Percentiles rank a stretch among this genome's conserved stretches.
These are phyloP conservation scores for Anabacerthia variegaticeps DNA, from an alignment of 2,797 vertebrate species.

Conservation along the genomic window DNA sequence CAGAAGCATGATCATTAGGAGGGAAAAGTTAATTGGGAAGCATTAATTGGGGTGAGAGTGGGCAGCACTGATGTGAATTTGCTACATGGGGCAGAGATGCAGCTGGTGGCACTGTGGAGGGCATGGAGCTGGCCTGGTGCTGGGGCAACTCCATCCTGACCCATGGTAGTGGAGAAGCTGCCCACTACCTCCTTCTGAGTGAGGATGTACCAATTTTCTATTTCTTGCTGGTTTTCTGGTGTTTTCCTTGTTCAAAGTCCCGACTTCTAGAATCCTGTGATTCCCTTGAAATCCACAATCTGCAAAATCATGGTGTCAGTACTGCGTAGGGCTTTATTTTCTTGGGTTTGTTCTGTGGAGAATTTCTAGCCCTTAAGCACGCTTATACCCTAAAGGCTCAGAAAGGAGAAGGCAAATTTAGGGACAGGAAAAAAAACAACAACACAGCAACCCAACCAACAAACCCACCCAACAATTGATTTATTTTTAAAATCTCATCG, in stretches of 20 bases:
- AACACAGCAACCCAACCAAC: not conserved
- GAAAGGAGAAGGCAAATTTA: not conserved
- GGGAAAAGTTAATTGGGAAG: slow-evolving; percentile 26
- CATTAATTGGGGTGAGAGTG: not conserved
- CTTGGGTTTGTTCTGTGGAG: not conserved
- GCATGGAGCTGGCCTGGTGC: rapidly evolving
- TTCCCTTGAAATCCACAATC: not conserved
- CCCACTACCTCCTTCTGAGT: rapidly evolving
- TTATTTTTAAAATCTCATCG: slow-evolving; percentile 41
- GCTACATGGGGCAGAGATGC: rapidly evolving
- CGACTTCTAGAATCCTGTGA: not conserved
- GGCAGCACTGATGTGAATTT: not conserved
- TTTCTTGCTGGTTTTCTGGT: not conserved
- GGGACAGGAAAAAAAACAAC: not conserved
- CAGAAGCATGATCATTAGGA: not conserved
- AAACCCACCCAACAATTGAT: not conserved
- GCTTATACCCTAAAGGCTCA: not conserved
- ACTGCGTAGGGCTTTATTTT: not conserved
- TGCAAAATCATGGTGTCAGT: not conserved
- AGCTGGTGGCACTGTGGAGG: rapidly evolving
- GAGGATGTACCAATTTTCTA: not conserved
- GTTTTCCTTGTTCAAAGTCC: not conserved
- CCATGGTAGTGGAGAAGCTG: not conserved
- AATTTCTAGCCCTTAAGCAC: not conserved
- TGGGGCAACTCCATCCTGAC: not conserved